Conservation (phyloP, 2,888 invertebrate genomes). For the Ischnus inquisitorius region DNA sequence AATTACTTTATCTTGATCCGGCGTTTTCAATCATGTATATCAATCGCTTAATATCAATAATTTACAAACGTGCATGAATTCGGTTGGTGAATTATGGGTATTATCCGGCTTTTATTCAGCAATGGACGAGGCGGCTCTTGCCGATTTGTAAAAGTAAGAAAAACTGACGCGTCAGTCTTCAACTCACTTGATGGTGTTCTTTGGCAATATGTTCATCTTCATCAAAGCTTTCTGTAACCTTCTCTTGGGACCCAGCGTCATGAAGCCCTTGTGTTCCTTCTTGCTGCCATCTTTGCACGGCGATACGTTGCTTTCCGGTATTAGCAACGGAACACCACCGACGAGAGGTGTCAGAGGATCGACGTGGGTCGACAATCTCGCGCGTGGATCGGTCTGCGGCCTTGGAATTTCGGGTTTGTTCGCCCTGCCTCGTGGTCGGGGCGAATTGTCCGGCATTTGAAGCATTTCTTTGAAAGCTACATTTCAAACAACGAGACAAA, state of each 20-base stretch:
- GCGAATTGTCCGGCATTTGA: slow-evolving; percentile 92
- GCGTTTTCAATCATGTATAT: not conserved
- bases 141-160: not conserved
- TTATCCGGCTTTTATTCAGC: too few species aligned
- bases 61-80: too few species aligned
- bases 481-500: slow-evolving; percentile 25
- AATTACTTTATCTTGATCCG: not conserved
- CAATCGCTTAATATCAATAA: slow-evolving; percentile 43
- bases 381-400: slow-evolving; percentile 89
- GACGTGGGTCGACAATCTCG: slow-evolving; percentile 91
- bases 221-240: slow-evolving; percentile 94
- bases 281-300: slow-evolving; percentile 86
- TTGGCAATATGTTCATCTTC: slow-evolving; percentile 96
- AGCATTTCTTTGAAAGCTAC: slow-evolving; percentile 90
- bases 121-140: too few species aligned
- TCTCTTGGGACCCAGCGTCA: slow-evolving; percentile 95
- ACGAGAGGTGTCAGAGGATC: slow-evolving; percentile 87
- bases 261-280: slow-evolving; percentile 91
- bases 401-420: slow-evolving; percentile 85
- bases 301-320: slow-evolving; percentile 83
- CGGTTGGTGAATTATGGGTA: too few species aligned
- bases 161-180: not conserved
- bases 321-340: slow-evolving; percentile 81
- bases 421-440: slow-evolving; percentile 89
- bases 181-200: slow-evolving; percentile 90